A percentile compares a stretch with the other conserved stretches of the same genome.
Conservation (phyloP, 2,888 invertebrate genomes). For the Tribolium freemani region DNA sequence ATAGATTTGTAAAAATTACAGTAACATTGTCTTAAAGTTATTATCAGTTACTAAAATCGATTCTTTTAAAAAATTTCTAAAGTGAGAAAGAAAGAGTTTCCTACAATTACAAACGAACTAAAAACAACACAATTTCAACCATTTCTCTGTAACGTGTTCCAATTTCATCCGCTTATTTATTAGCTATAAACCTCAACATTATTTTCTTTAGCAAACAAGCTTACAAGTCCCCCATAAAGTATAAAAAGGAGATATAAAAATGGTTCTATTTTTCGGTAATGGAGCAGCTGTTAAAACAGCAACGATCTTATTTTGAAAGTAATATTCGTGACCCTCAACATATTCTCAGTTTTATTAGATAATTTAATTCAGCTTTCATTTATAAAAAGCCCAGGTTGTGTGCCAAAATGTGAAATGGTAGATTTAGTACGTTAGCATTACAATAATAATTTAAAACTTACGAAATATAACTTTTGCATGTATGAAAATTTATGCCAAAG, state of each 20-base stretch:
- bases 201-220: neutral
- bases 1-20: too few species aligned
- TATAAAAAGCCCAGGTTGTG: neutral
- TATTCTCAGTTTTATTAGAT: conserved; percentile 10
- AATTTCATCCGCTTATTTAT: neutral
- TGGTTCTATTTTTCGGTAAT: neutral
- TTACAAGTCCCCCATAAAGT: neutral
- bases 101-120: neutral
- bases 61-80: too few species aligned
- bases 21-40: too few species aligned
- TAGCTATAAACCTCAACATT: neutral
- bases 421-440: conserved; percentile 13
- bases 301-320: neutral
- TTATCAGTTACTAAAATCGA: too few species aligned
- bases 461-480: conserved; percentile 1
- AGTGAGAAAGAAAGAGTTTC: too few species aligned
- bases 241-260: neutral
- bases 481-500: neutral
- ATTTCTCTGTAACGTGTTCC: neutral
- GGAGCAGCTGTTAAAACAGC: neutral
- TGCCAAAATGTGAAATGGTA: conserved; percentile 31
- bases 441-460: conserved; percentile 8
- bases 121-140: neutral
- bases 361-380: conserved; percentile 14
- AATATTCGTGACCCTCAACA: conserved; percentile 4